Percentiles rank a stretch among this genome's conserved stretches.
phyloP scores from a whole-genome alignment of 2,888 invertebrate genomes.

The Mythimna vitellina region DNA sequence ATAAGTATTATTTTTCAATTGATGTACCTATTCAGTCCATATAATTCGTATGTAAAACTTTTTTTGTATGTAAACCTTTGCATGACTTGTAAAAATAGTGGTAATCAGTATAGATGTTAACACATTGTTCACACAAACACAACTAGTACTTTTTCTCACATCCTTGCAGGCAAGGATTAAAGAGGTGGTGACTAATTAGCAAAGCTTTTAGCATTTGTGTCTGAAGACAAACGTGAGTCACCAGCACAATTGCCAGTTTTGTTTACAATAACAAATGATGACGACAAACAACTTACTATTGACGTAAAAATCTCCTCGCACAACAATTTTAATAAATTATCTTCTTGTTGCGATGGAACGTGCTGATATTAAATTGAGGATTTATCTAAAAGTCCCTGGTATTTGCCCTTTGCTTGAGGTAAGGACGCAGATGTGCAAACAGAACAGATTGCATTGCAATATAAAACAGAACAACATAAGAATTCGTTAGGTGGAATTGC shows the following conservation, averaged over 20 bases:
- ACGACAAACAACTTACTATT: constrained; percentile 70
- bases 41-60: background rate
- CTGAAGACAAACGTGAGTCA: constrained; percentile 73
- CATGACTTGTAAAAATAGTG: constrained; percentile 20
- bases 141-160: constrained; percentile 43
- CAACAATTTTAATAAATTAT: constrained; percentile 49
- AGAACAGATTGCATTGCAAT: constrained; percentile 53
- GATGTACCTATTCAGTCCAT: background rate
- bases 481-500: constrained; percentile 72
- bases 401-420: constrained; percentile 43
- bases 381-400: constrained; percentile 41
- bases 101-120: constrained; percentile 1
- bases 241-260: constrained; percentile 70
- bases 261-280: constrained; percentile 83
- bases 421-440: constrained; percentile 50
- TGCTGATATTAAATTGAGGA: constrained; percentile 45
- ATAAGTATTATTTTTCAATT: constrained; percentile 5
- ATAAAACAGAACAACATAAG: constrained; percentile 55
- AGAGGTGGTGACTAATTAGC: constrained; percentile 69
- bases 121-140: constrained; percentile 6
- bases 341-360: constrained; percentile 43
- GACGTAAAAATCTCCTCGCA: constrained; percentile 46
- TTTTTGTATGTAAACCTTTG: background rate
- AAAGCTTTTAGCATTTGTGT: constrained; percentile 70
- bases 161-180: constrained; percentile 65